Evolutionary conservation across 2,797 vertebrate species (phyloP).

Genomic region (Phalloptychus januarius): DNA sequence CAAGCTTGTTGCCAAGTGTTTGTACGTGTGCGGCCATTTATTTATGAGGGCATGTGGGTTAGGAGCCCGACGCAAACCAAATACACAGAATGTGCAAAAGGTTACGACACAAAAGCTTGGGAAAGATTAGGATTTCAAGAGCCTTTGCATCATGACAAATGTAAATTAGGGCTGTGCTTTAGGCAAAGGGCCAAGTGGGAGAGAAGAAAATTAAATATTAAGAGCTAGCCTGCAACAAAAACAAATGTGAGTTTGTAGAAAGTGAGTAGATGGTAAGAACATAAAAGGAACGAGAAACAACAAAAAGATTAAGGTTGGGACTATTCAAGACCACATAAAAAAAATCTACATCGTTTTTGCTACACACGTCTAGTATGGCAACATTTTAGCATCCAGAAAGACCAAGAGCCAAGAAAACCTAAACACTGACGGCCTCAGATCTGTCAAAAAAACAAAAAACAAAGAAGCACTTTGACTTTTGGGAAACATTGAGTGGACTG

Average conservation of each 20-base stretch:
- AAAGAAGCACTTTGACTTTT: neutral
- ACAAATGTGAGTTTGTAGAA: neutral
- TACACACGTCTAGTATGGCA: neutral
- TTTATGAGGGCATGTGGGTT: slow-evolving; percentile 19
- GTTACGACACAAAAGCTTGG: neutral
- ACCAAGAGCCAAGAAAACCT: neutral
- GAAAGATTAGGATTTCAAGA: slow-evolving; percentile 8
- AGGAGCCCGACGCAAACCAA: slow-evolving; percentile 7
- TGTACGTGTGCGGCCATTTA: slow-evolving; percentile 27
- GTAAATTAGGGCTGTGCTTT: neutral
- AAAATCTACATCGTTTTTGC: neutral
- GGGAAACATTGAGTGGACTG: neutral
- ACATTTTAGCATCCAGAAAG: too few relatives aligned
- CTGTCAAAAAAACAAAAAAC: neutral
- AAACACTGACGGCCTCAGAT: neutral
- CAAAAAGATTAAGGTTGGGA: neutral
- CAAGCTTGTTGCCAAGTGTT: slow-evolving; percentile 20
- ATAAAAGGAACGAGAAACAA: neutral
- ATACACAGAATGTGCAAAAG: slow-evolving; percentile 5
- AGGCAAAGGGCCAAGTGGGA: neutral
- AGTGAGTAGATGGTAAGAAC: neutral
- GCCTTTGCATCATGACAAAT: neutral
- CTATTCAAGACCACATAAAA: neutral
- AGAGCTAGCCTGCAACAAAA: neutral
- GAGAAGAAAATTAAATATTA: neutral